phyloP scores from a whole-genome alignment of 2,888 invertebrate species.

The Hedychridium roseum region DNA sequence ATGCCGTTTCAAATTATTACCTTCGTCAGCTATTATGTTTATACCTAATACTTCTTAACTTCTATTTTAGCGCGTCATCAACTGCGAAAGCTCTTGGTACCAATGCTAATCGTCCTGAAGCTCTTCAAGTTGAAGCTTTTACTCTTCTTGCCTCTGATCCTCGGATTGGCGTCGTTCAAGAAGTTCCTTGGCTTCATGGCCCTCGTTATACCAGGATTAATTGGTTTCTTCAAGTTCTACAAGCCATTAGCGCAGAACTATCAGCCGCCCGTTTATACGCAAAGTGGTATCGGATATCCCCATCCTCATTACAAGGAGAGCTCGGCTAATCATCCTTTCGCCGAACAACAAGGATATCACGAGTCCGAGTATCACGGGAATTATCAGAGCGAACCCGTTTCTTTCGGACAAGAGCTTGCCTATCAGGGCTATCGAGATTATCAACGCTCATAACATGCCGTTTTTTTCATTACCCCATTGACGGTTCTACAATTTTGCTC shows the following conservation, averaged over 20 bases:
- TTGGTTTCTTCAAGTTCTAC: slow-evolving; percentile 86
- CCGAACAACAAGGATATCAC: slow-evolving; percentile 52
- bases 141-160: slow-evolving; percentile 81
- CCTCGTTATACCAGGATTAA: slow-evolving; percentile 80
- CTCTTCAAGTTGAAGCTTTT: slow-evolving; percentile 85
- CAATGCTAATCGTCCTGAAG: slow-evolving; percentile 81
- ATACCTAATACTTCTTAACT: background rate
- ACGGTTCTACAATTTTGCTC: no score
- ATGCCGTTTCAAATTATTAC: background rate
- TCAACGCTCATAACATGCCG: no score
- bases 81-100: slow-evolving; percentile 83
- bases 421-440: slow-evolving; percentile 73
- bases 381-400: slow-evolving; percentile 66
- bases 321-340: slow-evolving; percentile 61
- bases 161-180: slow-evolving; percentile 85
- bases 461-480: no score
- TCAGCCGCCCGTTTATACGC: slow-evolving; percentile 73
- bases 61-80: slow-evolving; percentile 76
- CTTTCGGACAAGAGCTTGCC: slow-evolving; percentile 76
- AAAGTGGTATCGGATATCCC: slow-evolving; percentile 77
- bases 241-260: slow-evolving; percentile 71
- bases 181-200: slow-evolving; percentile 84
- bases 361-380: slow-evolving; percentile 59
- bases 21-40: background rate
- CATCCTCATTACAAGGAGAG: slow-evolving; percentile 71